These are phyloP conservation scores for Antidorcas marsupialis DNA, from an alignment of 2,113 vertebrate species.

Conservation along the genomic window DNA sequence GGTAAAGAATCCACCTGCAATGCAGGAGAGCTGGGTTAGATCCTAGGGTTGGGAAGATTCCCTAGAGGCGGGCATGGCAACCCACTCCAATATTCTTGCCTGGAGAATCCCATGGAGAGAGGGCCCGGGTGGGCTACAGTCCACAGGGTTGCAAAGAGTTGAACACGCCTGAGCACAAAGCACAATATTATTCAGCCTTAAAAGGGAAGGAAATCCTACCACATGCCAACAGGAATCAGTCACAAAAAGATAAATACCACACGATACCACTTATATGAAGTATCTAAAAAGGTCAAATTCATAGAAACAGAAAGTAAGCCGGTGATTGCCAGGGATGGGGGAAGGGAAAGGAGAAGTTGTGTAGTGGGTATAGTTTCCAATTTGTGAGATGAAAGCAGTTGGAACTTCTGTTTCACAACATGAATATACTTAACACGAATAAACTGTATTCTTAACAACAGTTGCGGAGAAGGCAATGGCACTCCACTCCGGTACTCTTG, in stretches of 20 bases:
- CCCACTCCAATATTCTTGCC: not conserved
- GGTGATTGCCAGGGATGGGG: not conserved
- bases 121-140: not conserved
- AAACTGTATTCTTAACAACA: not conserved
- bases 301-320: not conserved
- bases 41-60: not conserved
- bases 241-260: not conserved
- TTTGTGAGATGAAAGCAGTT: not conserved
- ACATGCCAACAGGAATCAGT: not conserved
- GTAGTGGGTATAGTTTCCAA: not conserved
- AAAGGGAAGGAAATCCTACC: not conserved
- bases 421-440: not conserved
- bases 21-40: not conserved
- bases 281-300: not conserved
- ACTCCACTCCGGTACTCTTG: no score
- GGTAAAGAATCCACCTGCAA: not conserved
- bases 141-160: not conserved
- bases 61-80: not conserved
- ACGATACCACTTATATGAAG: not conserved
- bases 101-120: not conserved
- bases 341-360: not conserved
- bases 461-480: no score
- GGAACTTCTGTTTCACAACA: not conserved
- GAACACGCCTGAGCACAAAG: not conserved
- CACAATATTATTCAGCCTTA: not conserved